Evolutionary conservation across 2,113 vertebrate genomes (phyloP).

Genomic region (Psilopsiagon aurifrons): DNA sequence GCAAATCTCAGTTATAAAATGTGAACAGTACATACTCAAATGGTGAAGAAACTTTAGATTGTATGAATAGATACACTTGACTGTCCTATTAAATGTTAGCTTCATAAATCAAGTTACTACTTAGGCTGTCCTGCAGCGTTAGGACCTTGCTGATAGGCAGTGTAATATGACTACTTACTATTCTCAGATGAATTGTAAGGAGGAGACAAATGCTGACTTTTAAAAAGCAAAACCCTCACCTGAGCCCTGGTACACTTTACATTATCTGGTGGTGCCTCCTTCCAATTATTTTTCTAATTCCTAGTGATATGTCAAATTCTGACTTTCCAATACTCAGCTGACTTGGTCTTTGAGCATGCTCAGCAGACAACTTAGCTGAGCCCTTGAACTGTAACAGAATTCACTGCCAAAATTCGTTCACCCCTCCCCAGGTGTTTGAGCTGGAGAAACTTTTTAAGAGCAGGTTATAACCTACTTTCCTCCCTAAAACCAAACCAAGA

Average conservation of each 20-base stretch:
- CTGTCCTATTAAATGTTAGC: neutral
- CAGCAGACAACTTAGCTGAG: neutral
- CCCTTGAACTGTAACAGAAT: neutral
- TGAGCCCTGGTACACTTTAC: neutral
- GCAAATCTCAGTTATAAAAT: neutral
- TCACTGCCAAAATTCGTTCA: neutral
- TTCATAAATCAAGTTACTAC: neutral
- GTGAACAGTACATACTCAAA: neutral
- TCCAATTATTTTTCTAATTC: neutral
- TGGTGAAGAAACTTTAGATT: neutral
- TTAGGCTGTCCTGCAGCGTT: neutral
- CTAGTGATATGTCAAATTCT: neutral
- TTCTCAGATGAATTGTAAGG: neutral
- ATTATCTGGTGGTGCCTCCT: neutral
- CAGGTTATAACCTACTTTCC: neutral
- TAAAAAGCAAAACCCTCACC: neutral
- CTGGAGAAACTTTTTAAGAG: neutral
- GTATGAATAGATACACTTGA: neutral
- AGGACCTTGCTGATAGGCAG: neutral
- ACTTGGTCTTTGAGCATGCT: neutral
- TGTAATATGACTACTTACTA: neutral
- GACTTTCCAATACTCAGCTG: neutral
- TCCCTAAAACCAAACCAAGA: neutral
- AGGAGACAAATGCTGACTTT: neutral
- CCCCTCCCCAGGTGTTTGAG: neutral